phyloP scores from a whole-genome alignment of 2,888 invertebrate species.

The Lochmaea capreae region DNA sequence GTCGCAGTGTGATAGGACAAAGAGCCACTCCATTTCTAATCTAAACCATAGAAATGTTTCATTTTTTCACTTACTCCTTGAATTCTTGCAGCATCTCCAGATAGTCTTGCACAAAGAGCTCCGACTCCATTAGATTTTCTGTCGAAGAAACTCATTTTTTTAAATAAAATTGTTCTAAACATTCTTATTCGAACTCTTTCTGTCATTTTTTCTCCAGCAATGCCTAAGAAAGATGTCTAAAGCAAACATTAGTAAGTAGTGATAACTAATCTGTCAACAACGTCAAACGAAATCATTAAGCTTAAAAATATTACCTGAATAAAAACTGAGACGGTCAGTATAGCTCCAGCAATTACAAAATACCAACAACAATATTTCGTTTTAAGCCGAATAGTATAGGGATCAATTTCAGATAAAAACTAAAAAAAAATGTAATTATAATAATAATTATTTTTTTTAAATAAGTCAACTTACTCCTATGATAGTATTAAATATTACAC shows the following conservation, averaged over 20 bases:
- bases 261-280: not conserved
- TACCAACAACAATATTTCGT: slow-evolving; percentile 74
- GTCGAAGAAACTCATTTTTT: slow-evolving; percentile 83
- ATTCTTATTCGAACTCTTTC: slow-evolving; percentile 75
- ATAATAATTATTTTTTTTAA: not conserved
- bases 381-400: slow-evolving; percentile 68
- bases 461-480: slow-evolving; percentile 69
- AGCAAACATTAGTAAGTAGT: slow-evolving; percentile 31
- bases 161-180: slow-evolving; percentile 76
- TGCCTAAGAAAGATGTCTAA: slow-evolving; percentile 71
- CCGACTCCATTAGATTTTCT: slow-evolving; percentile 79
- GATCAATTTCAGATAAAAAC: slow-evolving; percentile 67
- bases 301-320: slow-evolving; percentile 68
- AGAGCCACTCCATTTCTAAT: too few relatives aligned
- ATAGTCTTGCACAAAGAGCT: slow-evolving; percentile 78
- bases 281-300: not conserved
- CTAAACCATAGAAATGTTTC: too few relatives aligned
- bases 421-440: slow-evolving; percentile 48
- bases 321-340: slow-evolving; percentile 76
- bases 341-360: slow-evolving; percentile 76
- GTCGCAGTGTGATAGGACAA: too few relatives aligned
- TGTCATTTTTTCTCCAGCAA: slow-evolving; percentile 85
- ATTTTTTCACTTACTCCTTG: slow-evolving; percentile 74
- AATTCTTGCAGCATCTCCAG: slow-evolving; percentile 81
- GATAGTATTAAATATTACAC: slow-evolving; percentile 79